Evolutionary conservation across 2,113 vertebrate genomes (phyloP), one percentile per base, ranked within the genome.

Genomic region (Hydrochoerus hydrochaeris): DNA sequence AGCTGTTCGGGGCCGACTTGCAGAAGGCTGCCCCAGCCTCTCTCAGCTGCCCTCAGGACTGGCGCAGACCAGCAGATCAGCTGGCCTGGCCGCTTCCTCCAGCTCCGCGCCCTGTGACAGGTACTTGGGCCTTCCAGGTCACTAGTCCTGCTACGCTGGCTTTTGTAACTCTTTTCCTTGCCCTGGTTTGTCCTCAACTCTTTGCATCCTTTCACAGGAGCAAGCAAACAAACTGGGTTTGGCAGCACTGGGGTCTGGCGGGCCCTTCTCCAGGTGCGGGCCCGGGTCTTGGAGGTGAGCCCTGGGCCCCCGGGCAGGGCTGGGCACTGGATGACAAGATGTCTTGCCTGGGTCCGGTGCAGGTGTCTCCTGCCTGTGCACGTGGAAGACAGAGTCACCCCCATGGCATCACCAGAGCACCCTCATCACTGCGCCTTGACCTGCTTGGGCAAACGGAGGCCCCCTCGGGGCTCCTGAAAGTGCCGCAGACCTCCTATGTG

Each of bases 361-460:
- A 49, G 32, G 11, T 26, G 26, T 16, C 41, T 77, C 57, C 65
- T 46, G 58, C 44, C 58, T 10, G 24, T 20, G 6, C 26, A 38
- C 3, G 2, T 16, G 2, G 54, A 46, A 13, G 2, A 46, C 35
- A 32, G 4, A 1, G 1, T 14, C 73, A 30, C 60, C 9, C 14
- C 35, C 26, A 3, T 1, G 24, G 2, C 5, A 13, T 1, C 7
- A 3, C 22, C 17, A 0, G 2, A 57, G 41, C 3, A 5, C 2
- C 65, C 62, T 54, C 2, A 0, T n/a, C 2, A 17, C n/a, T 2
- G 17, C 1, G 44, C 26, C 24, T 52, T 11, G 16, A 41, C 30
- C 54, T 30, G 16, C 2, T 28, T 4, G 24, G 32, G 8, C 26
- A 35, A 44, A 60, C 5, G 4, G 19, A 22, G 32, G 67, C 35